Base-by-base conservation (phyloP, 2,113 vertebrate species). In the Hirundichthys speculiger region DNA sequence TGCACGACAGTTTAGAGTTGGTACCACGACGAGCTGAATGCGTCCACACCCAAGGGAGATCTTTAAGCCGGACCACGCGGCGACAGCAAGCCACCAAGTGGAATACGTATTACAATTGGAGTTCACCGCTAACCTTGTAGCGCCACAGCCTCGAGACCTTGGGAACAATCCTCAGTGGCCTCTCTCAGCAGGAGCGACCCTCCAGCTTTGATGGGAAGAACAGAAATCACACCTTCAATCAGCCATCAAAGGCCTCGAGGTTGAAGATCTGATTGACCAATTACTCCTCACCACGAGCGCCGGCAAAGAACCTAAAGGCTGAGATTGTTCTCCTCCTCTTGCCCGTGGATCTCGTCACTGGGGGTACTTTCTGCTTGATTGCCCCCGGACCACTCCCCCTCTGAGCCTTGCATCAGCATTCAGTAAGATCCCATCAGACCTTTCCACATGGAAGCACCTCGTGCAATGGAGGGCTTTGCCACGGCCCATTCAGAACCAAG, bases 261-360 rank as follows among this genome's bases (percentile, higher is more conserved):
- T 76, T 85, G 70, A 83, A 85, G 89, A 91, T 90, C 87, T 89
- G 87, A 90, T 91, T 89, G 86, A 85, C 80, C 85, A 85, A 88
- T 88, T 91, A 87, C 79, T 81, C 75, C 83, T 80, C 80, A 73
- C 70, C 75, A 73, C 59, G 80, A 82, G 77, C 75, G 49, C 39
- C 18, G 30, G 69, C 60, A 71, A 54, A 78, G 83, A 84, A 82
- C 75, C 84, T 80, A 56, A 79, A 78, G 78, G 79, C 77, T 67
- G 2, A 75, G 83, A 91, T 89, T 86, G 77, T 91, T 88, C 87
- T 78, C 77, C 69, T 59, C 70, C 79, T 73, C 71, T 57, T 53
- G 45, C 77, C 83, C 79, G 40, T 85, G 81, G 75, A 69, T 82
- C 85, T 86, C 59, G 73, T 87, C 82, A 80, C 79, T 77, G 81